A percentile compares a stretch with the other conserved stretches of the same genome.
These are phyloP conservation scores for Platypus cylindrus DNA, from an alignment of 2,888 invertebrate species.

Conservation along the genomic window DNA sequence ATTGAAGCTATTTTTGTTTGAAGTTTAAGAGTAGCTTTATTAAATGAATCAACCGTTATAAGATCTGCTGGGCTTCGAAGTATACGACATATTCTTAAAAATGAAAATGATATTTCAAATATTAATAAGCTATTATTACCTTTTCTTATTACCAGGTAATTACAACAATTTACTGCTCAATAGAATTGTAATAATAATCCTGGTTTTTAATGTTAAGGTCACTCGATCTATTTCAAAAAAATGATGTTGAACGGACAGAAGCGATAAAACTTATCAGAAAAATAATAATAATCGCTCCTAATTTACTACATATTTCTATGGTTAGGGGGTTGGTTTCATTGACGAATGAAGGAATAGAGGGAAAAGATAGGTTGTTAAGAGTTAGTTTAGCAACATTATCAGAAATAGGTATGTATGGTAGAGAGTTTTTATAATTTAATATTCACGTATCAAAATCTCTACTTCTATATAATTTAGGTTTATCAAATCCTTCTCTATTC, in stretches of 20 bases:
- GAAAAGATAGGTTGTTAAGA: slow-evolving; percentile 71
- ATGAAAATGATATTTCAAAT: slow-evolving; percentile 62
- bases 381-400: slow-evolving; percentile 79
- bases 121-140: slow-evolving; percentile 75
- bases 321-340: slow-evolving; percentile 72
- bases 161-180: slow-evolving; percentile 3
- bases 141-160: slow-evolving; percentile 64
- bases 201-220: no score
- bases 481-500: slow-evolving; percentile 69
- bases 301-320: slow-evolving; percentile 59
- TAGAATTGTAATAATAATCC: background rate
- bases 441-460: background rate
- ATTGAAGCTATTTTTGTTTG: slow-evolving; percentile 21
- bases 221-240: slow-evolving; percentile 77
- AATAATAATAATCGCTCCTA: slow-evolving; percentile 51
- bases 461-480: slow-evolving; percentile 38
- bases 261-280: slow-evolving; percentile 73
- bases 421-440: no score
- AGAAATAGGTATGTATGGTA: slow-evolving; percentile 55
- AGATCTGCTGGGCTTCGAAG: slow-evolving; percentile 81
- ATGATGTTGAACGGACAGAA: slow-evolving; percentile 87
- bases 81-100: slow-evolving; percentile 69
- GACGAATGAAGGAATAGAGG: slow-evolving; percentile 61
- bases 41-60: slow-evolving; percentile 80
- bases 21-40: slow-evolving; percentile 74